Conservation (phyloP, 1,140 invertebrate genomes). For the Chymomyza costata region DNA sequence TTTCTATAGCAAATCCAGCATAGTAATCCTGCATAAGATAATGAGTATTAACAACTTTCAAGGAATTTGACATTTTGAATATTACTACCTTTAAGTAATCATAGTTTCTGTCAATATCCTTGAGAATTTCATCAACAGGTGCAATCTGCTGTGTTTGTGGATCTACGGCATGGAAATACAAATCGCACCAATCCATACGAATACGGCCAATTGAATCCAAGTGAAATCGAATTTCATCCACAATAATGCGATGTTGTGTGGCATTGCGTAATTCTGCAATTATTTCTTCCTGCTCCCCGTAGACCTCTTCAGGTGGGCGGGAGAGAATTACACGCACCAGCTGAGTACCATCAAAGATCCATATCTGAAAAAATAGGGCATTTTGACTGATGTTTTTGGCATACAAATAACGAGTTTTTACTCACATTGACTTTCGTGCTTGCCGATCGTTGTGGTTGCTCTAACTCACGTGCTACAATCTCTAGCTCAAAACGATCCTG, state of each 20-base stretch:
- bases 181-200: conserved; percentile 87
- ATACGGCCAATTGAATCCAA: conserved; percentile 82
- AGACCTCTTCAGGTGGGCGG: conserved; percentile 83
- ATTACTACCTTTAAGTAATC: conserved; percentile 82
- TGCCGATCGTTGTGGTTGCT: conserved; percentile 86
- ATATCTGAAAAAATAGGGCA: conserved; percentile 79
- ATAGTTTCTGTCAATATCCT: conserved; percentile 90
- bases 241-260: conserved; percentile 84
- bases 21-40: conserved; percentile 62
- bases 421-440: conserved; percentile 86
- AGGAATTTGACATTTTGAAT: not conserved
- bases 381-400: too few relatives aligned
- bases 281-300: conserved; percentile 82
- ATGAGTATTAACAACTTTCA: not conserved
- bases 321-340: conserved; percentile 88
- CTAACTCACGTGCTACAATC: conserved; percentile 87
- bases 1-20: conserved; percentile 86
- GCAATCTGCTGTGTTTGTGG: conserved; percentile 84
- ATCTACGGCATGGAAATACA: conserved; percentile 91
- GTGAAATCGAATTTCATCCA: conserved; percentile 87
- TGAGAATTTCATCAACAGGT: conserved; percentile 86
- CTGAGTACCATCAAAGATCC: conserved; percentile 89
- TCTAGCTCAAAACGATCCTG: conserved; percentile 90
- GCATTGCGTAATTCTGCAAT: conserved; percentile 83
- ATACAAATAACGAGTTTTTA: too few relatives aligned